phyloP scores from a whole-genome alignment of 2,888 invertebrate genomes.

The Galeopsomyia nigrocyanea region DNA sequence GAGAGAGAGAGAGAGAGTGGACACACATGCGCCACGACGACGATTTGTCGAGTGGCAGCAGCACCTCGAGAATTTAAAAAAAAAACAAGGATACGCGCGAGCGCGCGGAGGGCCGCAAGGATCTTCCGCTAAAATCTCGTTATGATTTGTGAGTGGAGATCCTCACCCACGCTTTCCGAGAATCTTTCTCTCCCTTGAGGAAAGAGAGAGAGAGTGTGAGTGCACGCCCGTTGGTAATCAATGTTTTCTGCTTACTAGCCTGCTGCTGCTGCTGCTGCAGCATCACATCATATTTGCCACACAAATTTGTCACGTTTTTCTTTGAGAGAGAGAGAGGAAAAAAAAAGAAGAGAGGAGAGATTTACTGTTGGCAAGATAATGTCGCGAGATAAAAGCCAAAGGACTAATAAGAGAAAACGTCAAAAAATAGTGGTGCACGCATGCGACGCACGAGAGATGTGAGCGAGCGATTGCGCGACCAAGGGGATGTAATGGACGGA shows the following conservation, averaged over 20 bases:
- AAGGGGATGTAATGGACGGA: conserved; percentile 67
- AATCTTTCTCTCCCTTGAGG: not conserved
- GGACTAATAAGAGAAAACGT: conserved; percentile 36
- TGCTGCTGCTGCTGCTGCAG: not conserved
- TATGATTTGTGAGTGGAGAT: conserved; percentile 31
- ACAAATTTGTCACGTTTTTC: conserved; percentile 2
- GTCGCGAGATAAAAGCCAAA: conserved; percentile 14
- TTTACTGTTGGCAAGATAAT: conserved; percentile 7
- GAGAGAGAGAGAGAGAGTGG: not conserved
- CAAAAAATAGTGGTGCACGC: conserved; percentile 10
- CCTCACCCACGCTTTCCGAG: conserved; percentile 36
- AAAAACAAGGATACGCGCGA: not conserved
- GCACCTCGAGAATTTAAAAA: not conserved
- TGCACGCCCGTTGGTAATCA: too few species aligned
- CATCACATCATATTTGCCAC: conserved; percentile 21
- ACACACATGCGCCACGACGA: conserved; percentile 4
- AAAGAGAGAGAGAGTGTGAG: too few species aligned
- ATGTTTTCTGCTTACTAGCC: too few species aligned
- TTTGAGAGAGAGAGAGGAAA: not conserved
- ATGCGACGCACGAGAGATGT: conserved; percentile 10
- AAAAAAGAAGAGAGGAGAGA: conserved; percentile 7
- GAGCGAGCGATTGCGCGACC: conserved; percentile 49
- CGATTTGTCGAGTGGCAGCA: conserved; percentile 29
- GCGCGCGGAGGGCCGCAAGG: not conserved
- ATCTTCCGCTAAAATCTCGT: conserved; percentile 36